Evolutionary conservation across 2,888 invertebrate species (phyloP), one percentile per base, ranked within the genome.

Genomic region (Philereme vetulata): DNA sequence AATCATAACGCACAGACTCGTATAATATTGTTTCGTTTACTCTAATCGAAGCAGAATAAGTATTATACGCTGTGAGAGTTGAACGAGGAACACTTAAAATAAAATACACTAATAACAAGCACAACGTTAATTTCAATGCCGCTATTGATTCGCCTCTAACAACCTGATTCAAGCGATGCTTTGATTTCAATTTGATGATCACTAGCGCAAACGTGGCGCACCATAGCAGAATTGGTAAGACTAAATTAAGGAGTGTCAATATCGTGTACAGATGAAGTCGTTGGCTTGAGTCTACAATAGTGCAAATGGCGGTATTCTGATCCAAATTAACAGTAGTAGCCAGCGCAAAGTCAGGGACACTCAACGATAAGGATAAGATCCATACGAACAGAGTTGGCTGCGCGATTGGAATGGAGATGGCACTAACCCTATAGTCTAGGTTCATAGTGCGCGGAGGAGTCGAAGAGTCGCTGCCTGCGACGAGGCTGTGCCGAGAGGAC

Each of bases 341-440:
- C 65, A 94, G 80, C 35, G 90, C 86, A 76, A 93, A 93, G 70
- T 93, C 93, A 7, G 94, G 94, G 50, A 94, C 87, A 75, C 94
- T 94, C 40, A 94, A 77, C 0, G 94, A 94, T 46, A 91, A 76
- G 40, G 93, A 89, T 50, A 94, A 75, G 64, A 94, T 85, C 94
- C 94, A 94, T 50, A 94, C 88, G 66, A 94, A 92, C 56, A 93
- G 73, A 33, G 90, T 85, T 1, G 94, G 94, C 50, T 93, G 86
- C 42, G 90, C 77, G 34, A 93, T 90, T 9, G 93, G 89, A 42
- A 94, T 81, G 64, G 74, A 79, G 3, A 80, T 85, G 62, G 88
- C 85, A 36, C 85, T 76, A 61, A 89, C 79, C 49, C 92, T 79
- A 69, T 94, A 94, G 73, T 94, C 93, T 6, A 94, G 86, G 53